Base-by-base conservation (phyloP, 23 tunicate genomes). In the Ascidia mentula region DNA sequence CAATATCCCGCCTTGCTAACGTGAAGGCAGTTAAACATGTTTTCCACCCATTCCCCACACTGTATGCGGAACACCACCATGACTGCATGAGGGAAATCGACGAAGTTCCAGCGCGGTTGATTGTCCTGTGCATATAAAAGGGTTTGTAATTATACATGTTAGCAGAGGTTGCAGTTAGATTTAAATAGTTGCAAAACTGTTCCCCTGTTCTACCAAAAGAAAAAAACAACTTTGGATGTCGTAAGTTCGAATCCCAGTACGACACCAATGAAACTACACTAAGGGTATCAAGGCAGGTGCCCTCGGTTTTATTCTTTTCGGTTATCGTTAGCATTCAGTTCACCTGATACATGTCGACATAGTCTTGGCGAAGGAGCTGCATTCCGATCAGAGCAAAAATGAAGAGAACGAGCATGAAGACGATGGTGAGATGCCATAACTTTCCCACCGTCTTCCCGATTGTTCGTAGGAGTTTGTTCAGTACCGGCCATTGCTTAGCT, bases 1-100 rank as follows among this genome's bases (percentile, higher is more conserved):
- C 99, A 96, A 0, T 87, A 53, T 24, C 84, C 96, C 15, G 97
- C 85, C 33, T 69, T 24, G 36, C 94, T 86, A 0, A 96, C 85
- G 37, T 78, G 78, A 69, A 88, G 72, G 69, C 99, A 96, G 37
- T 60, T 85, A 32, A 96, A 84, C 99, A 96, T 96, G 74, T 87
- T 88, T 73, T 96, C 99, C 28, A 91, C 91, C 99, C 99, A 96
- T 72, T 96, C 99, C 0, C 99, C 99, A 72, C 99, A 96, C 38
- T 96, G 99, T 28, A 96, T 96, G n/a, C 99, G 94, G 60, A 96
- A 96, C 72, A 96, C 95, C 22, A 89, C 90, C 90, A 96, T 80
- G 77, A 96, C 92, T 7, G 99, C 86, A 60, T 96, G 99, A 1
- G 88, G 90, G 69, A 96, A 96, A 69, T 96, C 94, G 0, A 80